A percentile compares a stretch with the other conserved stretches of the same genome.
Conservation (phyloP, 2,113 vertebrate genomes). For the Regulus satrapa region DNA sequence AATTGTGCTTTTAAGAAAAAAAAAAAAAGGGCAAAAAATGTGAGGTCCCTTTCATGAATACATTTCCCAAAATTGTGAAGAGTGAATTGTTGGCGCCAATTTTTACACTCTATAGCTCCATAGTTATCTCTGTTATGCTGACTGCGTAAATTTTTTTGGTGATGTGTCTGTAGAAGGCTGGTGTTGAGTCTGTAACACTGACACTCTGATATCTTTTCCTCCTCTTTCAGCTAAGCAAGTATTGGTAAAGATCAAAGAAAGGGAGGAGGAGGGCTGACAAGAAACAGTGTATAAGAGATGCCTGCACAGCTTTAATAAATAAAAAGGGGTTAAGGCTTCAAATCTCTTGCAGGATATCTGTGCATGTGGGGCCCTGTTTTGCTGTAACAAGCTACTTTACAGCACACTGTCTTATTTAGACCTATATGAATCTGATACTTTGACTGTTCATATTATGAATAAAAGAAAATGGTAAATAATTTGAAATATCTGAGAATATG, state of each 20-base stretch:
- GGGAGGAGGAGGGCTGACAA: conserved; percentile 35
- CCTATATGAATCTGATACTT: background rate
- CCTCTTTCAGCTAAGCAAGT: conserved; percentile 15
- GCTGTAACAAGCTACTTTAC: background rate
- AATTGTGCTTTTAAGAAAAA: background rate
- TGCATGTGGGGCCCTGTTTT: conserved; percentile 16
- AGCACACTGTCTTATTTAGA: background rate
- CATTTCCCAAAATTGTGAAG: background rate
- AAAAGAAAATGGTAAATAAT: background rate
- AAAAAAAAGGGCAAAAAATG: background rate
- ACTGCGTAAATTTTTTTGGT: background rate
- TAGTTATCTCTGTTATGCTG: conserved; percentile 52
- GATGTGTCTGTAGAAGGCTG: conserved; percentile 13
- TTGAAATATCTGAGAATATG: background rate
- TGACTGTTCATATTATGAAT: background rate
- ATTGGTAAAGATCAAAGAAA: conserved; percentile 57
- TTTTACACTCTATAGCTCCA: background rate
- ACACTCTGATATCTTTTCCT: conserved; percentile 7
- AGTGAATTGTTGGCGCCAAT: background rate
- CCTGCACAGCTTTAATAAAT: conserved; percentile 50
- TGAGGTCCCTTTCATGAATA: background rate
- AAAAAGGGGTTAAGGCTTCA: conserved; percentile 45
- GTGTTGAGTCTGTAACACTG: conserved; percentile 38
- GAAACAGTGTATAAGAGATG: conserved; percentile 13
- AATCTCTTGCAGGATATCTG: conserved; percentile 3